Conservation (phyloP, 2,797 vertebrate species). For the Neosilurus hyrtlii region DNA sequence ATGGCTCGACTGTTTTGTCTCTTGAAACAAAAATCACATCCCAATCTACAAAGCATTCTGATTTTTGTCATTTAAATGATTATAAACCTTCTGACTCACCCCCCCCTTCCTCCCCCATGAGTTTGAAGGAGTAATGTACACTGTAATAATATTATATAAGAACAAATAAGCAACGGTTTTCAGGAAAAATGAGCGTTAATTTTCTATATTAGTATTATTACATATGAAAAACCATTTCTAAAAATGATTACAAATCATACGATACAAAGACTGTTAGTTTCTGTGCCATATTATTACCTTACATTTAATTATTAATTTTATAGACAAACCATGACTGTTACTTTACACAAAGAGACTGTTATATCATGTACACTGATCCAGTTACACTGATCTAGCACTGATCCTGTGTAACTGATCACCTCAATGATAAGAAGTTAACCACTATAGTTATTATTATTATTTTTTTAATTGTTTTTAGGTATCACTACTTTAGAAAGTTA, state of each 20-base stretch:
- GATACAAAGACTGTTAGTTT: constrained; percentile 74
- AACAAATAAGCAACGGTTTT: background rate
- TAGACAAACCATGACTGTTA: constrained; percentile 70
- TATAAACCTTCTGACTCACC: background rate
- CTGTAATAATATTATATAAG: background rate
- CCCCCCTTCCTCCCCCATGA: too few relatives aligned
- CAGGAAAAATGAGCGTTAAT: background rate
- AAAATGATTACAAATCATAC: constrained; percentile 71
- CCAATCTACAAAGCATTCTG: background rate
- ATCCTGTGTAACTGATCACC: constrained; percentile 12
- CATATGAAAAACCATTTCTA: constrained; percentile 59
- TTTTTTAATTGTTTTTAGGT: background rate
- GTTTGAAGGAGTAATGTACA: constrained; percentile 4
- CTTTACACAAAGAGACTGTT: constrained; percentile 71
- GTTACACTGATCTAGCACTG: constrained; percentile 11
- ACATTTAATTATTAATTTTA: constrained; percentile 43
- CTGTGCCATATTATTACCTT: constrained; percentile 60
- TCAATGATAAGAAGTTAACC: constrained; percentile 34
- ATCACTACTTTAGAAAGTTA: constrained; percentile 10
- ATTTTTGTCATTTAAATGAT: background rate
- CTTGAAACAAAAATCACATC: constrained; percentile 8
- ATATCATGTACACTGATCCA: constrained; percentile 54
- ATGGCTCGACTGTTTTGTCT: constrained; percentile 33
- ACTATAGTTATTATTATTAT: background rate
- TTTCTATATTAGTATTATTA: constrained; percentile 29